A percentile compares a stretch with the other conserved stretches of the same genome.
Conservation (phyloP, 2,888 invertebrate species). For the Noctua pronuba region DNA sequence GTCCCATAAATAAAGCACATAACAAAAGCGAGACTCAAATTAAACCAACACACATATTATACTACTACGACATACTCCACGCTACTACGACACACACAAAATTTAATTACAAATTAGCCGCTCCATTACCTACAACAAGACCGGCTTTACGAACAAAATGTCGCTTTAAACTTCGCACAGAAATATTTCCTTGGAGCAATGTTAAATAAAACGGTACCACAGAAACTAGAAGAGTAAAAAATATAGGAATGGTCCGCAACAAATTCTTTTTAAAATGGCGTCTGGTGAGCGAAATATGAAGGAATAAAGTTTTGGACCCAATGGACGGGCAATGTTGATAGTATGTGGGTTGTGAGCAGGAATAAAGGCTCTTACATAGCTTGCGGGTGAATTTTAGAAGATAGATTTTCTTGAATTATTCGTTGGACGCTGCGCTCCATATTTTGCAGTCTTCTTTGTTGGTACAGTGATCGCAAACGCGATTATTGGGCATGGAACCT, state of each 20-base stretch:
- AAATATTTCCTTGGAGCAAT: slow-evolving; percentile 51
- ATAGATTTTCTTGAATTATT: slow-evolving; percentile 21
- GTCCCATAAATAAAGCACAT: neutral
- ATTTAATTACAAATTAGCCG: slow-evolving; percentile 45
- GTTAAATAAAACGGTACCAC: slow-evolving; percentile 51
- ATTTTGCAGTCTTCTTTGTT: neutral
- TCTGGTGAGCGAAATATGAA: slow-evolving; percentile 51
- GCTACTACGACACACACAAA: slow-evolving; percentile 9
- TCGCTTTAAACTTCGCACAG: slow-evolving; percentile 34
- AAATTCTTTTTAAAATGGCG: slow-evolving; percentile 61
- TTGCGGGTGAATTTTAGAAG: slow-evolving; percentile 6
- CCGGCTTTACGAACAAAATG: slow-evolving; percentile 29
- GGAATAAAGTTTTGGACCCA: slow-evolving; percentile 51
- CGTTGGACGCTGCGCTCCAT: neutral
- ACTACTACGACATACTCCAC: slow-evolving; percentile 1
- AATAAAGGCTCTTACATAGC: neutral
- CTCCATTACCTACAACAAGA: slow-evolving; percentile 35
- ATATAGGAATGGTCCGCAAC: slow-evolving; percentile 52
- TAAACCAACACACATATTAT: slow-evolving; percentile 6
- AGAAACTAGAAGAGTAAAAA: slow-evolving; percentile 52
- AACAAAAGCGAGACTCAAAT: neutral
- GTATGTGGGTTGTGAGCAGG: slow-evolving; percentile 11
- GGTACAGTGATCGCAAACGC: neutral
- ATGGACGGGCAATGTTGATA: slow-evolving; percentile 32
- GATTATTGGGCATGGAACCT: neutral